Conservation (phyloP, 2,888 invertebrate species). For the Epinotia bilunana region DNA sequence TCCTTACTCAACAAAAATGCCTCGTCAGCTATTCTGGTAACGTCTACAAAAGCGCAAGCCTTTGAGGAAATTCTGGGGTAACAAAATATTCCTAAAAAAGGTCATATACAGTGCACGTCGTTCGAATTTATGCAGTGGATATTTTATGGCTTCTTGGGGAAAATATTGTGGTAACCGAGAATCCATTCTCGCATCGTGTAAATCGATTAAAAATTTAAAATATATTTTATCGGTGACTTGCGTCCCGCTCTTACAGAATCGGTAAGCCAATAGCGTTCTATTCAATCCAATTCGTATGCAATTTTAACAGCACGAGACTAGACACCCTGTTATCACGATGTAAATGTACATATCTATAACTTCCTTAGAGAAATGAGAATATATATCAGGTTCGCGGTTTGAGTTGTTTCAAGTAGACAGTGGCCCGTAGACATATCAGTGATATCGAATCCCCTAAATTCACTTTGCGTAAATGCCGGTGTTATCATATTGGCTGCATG, state of each 20-base stretch:
- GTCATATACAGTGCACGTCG: constrained; percentile 8
- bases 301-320: too few relatives aligned
- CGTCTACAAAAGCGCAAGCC: not conserved
- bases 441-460: too few relatives aligned
- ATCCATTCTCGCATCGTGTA: too few relatives aligned
- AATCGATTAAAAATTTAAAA: too few relatives aligned
- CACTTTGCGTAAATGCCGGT: too few relatives aligned
- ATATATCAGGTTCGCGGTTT: not conserved
- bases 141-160: constrained; percentile 4
- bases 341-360: not conserved
- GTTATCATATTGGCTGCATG: too few relatives aligned
- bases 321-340: not conserved
- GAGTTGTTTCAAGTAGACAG: too few relatives aligned
- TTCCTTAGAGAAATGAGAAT: not conserved
- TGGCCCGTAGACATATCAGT: too few relatives aligned
- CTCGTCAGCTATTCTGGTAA: not conserved
- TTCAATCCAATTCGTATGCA: too few relatives aligned
- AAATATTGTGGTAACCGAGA: not conserved
- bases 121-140: constrained; percentile 12
- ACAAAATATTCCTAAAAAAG: constrained; percentile 18
- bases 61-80: constrained; percentile 10
- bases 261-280: too few relatives aligned
- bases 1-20: not conserved
- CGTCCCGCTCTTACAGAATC: too few relatives aligned
- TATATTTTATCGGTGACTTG: too few relatives aligned